These are phyloP conservation scores for Pogona vitticeps DNA, from an alignment of 2,113 vertebrate genomes.

Conservation along the genomic window DNA sequence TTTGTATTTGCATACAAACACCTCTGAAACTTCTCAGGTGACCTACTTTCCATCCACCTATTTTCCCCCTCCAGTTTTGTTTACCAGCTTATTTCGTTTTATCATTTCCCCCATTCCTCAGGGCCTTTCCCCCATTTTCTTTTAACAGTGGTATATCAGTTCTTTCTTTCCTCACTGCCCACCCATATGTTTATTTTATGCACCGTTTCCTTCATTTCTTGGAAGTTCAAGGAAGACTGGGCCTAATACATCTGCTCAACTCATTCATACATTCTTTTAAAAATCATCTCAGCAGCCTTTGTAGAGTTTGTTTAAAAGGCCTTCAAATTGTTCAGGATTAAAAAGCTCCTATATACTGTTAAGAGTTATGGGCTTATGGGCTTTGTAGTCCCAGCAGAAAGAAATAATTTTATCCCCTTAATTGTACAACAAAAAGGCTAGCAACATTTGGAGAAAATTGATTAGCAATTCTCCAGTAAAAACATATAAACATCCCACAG, in stretches of 20 bases:
- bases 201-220: conserved; percentile 13
- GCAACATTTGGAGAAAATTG: too few relatives aligned
- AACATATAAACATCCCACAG: too few relatives aligned
- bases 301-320: conserved; percentile 23
- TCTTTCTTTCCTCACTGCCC: conserved; percentile 13
- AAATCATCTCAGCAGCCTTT: conserved; percentile 26
- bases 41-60: background rate
- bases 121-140: background rate
- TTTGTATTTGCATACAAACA: background rate
- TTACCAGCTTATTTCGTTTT: conserved; percentile 22
- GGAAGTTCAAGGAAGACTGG: background rate
- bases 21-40: conserved; percentile 21
- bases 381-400: too few relatives aligned
- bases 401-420: too few relatives aligned
- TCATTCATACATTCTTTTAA: conserved; percentile 32
- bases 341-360: background rate
- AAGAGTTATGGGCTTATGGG: too few relatives aligned
- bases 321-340: conserved; percentile 24
- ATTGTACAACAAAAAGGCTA: too few relatives aligned
- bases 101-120: background rate
- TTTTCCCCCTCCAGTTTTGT: background rate
- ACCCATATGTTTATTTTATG: conserved; percentile 4
- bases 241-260: background rate
- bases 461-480: too few relatives aligned
- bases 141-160: background rate